phyloP scores from a whole-genome alignment of 1,140 invertebrate genomes.

The Drosophila malerkotliana region DNA sequence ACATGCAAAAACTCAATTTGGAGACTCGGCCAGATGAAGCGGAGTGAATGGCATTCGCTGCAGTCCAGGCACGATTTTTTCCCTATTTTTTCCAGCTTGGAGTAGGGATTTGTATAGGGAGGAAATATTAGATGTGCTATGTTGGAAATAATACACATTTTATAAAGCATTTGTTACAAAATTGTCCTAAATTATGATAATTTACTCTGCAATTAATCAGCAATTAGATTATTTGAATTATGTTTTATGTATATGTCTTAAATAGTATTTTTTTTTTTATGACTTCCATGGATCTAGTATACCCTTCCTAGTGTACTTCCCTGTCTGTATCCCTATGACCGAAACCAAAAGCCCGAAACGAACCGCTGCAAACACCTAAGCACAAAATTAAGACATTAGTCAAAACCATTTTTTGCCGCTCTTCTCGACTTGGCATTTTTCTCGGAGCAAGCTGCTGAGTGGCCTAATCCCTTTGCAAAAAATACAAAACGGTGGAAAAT shows the following conservation, averaged over 20 bases:
- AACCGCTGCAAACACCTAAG: constrained; percentile 68
- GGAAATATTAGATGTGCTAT: neutral
- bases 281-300: neutral
- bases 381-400: constrained; percentile 81
- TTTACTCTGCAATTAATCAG: too few relatives aligned
- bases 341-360: constrained; percentile 11
- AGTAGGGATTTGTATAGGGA: constrained; percentile 16
- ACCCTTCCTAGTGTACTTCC: constrained; percentile 18
- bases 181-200: too few relatives aligned
- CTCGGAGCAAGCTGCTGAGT: neutral
- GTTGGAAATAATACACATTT: neutral
- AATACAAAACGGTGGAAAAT: constrained; percentile 20
- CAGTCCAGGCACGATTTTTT: constrained; percentile 67
- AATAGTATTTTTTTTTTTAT: neutral
- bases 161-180: neutral
- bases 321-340: neutral
- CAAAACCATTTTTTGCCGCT: constrained; percentile 54
- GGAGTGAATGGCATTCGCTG: constrained; percentile 80
- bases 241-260: too few relatives aligned
- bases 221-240: too few relatives aligned
- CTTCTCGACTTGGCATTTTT: constrained; percentile 13
- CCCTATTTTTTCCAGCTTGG: constrained; percentile 13
- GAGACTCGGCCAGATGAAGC: constrained; percentile 68
- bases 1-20: constrained; percentile 81
- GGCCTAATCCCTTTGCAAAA: constrained; percentile 66